Evolutionary conservation across 2,888 invertebrate genomes (phyloP).

Genomic region (Tetragnatha montana): DNA sequence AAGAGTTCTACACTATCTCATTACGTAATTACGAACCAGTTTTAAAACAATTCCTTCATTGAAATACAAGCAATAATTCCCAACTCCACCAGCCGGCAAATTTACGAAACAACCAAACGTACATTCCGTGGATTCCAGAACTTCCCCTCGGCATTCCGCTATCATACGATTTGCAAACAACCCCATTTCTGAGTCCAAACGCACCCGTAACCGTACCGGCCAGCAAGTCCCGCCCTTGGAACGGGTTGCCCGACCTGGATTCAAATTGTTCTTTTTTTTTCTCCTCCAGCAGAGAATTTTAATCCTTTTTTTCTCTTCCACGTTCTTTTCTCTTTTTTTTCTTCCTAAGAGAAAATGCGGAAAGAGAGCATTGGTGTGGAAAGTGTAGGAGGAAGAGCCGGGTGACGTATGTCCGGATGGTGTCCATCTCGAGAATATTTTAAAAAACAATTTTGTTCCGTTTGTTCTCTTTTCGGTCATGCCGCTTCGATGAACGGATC

Average conservation of each 20-base stretch:
- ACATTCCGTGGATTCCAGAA: not conserved
- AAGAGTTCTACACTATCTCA: too few relatives aligned
- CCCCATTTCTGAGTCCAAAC: not conserved
- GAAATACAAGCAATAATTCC: too few relatives aligned
- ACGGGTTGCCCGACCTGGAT: constrained; percentile 23
- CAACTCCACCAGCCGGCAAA: not conserved
- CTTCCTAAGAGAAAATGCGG: not conserved
- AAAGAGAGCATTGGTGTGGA: constrained; percentile 24
- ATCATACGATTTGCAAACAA: not conserved
- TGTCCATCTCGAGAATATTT: not conserved
- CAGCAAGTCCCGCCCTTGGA: not conserved
- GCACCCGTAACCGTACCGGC: not conserved
- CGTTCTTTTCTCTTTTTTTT: not conserved
- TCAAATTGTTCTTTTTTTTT: not conserved
- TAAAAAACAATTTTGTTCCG: not conserved
- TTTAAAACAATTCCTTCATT: too few relatives aligned
- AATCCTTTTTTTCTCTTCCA: constrained; percentile 13
- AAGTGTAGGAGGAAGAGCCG: constrained; percentile 46
- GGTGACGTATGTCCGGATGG: not conserved
- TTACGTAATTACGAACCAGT: too few relatives aligned
- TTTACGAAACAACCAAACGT: not conserved
- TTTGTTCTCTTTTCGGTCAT: not conserved
- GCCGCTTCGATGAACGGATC: not conserved
- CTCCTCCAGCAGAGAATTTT: not conserved
- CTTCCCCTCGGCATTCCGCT: not conserved